A percentile compares a stretch with the other conserved stretches of the same genome.
These are phyloP conservation scores for Heliconius nattereri DNA, from an alignment of 1,140 invertebrate genomes.

Conservation along the genomic window DNA sequence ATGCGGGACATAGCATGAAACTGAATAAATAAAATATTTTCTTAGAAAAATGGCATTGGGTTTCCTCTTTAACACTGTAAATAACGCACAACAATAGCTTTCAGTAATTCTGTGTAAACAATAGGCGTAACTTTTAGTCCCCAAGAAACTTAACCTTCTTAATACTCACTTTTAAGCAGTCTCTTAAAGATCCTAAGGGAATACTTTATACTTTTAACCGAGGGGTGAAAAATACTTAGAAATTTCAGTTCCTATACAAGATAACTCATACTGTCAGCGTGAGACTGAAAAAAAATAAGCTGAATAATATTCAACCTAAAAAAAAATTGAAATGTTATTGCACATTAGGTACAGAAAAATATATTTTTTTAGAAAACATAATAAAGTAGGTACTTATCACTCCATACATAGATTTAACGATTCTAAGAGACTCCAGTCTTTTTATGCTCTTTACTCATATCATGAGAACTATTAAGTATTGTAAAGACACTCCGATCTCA, in stretches of 20 bases:
- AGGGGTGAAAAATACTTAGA: background rate
- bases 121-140: conserved; percentile 3
- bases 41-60: background rate
- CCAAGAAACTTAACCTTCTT: conserved; percentile 5
- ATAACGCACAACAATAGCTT: conserved; percentile 7
- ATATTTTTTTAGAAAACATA: too few relatives aligned
- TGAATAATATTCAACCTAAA: too few relatives aligned
- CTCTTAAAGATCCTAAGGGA: conserved; percentile 7
- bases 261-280: too few relatives aligned
- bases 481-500: too few relatives aligned
- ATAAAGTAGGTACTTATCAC: too few relatives aligned
- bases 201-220: background rate
- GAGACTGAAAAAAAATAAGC: too few relatives aligned
- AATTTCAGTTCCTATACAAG: background rate
- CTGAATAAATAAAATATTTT: background rate
- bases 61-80: conserved; percentile 8
- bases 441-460: too few relatives aligned
- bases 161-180: conserved; percentile 7
- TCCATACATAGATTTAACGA: too few relatives aligned
- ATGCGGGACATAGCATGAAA: background rate
- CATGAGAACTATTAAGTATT: too few relatives aligned
- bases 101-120: conserved; percentile 7
- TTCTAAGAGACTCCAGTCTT: too few relatives aligned
- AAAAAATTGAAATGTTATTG: background rate
- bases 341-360: too few relatives aligned